Base-by-base conservation (phyloP, 2,888 invertebrate species). In the Scaptomyza flava region DNA sequence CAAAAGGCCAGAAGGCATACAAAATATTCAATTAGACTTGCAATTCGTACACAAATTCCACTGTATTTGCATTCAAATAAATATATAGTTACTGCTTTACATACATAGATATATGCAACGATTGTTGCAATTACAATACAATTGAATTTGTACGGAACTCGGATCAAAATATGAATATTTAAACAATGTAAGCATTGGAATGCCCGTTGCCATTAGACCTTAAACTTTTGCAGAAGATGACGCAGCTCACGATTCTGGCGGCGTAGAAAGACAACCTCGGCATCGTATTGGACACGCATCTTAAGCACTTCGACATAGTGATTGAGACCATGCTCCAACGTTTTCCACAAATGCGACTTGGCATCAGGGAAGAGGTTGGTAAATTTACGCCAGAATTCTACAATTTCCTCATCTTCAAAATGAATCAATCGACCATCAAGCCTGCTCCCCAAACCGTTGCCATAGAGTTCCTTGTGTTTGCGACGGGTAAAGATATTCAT, bases 191-290 rank as follows among this genome's bases (percentile, higher is more conserved):
- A 23, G 23, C 23, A 23, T 23, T 23, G 23, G 2, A 4, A 4
- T 23, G 9, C 6, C 7, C 38, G 1, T 14, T 9, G n/a, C 1
- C 11, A 11, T 17, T 72, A 86, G 5, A 80, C 87, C 47, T 78
- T 79, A 5, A 90, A 88, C 73, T 94, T 94, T 68, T 94, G 93
- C 46, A 96, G 92, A 51, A 97, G 92, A 61, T 94, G 93, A 23
- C 94, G 93, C 52, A 97, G 90, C 66, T 96, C 96, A 1, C 92
- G 91, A 90, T 96, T 96, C 81, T 96, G 95, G 58, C 93, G 93
- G 6, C 95, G 93, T 20, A 96, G 88, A 54, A 92, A 92, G 17
- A 94, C 92, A 3, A 96, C 95, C 82, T 96, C 95, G 0, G 93
- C 92, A 77, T 95, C 94, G 11, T 96, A 92, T 57, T 93, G 93